phyloP scores from a whole-genome alignment of 2,113 vertebrate species.

The Gambusia holbrooki region DNA sequence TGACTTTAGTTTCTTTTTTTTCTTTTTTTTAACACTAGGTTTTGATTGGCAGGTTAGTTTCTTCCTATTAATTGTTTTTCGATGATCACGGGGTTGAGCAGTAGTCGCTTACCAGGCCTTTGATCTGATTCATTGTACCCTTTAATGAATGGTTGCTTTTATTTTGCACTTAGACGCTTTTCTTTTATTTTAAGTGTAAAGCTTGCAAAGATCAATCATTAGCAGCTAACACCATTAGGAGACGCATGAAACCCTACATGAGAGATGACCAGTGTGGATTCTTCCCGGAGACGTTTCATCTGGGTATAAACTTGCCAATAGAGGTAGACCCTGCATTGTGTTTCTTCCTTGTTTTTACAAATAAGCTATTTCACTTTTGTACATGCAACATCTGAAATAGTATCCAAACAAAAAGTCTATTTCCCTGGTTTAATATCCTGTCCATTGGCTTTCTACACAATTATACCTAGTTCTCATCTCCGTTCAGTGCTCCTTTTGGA shows the following conservation, averaged over 20 bases:
- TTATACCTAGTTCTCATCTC: too few relatives aligned
- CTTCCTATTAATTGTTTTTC: constrained; percentile 63
- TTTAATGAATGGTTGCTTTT: constrained; percentile 57
- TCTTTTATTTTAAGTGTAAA: too few relatives aligned
- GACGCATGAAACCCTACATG: constrained; percentile 34
- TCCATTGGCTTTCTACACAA: too few relatives aligned
- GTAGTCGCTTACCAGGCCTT: constrained; percentile 53
- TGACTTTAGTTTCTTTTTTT: not conserved
- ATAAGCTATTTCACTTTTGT: too few relatives aligned
- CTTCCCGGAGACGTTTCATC: not conserved
- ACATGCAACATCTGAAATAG: too few relatives aligned
- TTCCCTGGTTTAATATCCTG: too few relatives aligned
- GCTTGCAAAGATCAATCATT: too few relatives aligned
- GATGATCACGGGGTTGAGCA: constrained; percentile 55
- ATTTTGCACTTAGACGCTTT: too few relatives aligned
- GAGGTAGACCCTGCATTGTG: not conserved
- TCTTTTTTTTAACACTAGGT: constrained; percentile 7
- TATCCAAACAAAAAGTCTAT: too few relatives aligned
- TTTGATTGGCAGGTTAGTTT: constrained; percentile 59
- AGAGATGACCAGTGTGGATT: constrained; percentile 3
- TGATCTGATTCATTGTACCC: constrained; percentile 57
- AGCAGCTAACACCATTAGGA: constrained; percentile 25
- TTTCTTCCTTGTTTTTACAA: too few relatives aligned
- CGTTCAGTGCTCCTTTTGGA: too few relatives aligned
- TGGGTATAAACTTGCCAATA: not conserved